A percentile compares a stretch with the other conserved stretches of the same genome.
phyloP scores from a whole-genome alignment of 2,797 vertebrate species.

The Cryptoblepharus egeriae region DNA sequence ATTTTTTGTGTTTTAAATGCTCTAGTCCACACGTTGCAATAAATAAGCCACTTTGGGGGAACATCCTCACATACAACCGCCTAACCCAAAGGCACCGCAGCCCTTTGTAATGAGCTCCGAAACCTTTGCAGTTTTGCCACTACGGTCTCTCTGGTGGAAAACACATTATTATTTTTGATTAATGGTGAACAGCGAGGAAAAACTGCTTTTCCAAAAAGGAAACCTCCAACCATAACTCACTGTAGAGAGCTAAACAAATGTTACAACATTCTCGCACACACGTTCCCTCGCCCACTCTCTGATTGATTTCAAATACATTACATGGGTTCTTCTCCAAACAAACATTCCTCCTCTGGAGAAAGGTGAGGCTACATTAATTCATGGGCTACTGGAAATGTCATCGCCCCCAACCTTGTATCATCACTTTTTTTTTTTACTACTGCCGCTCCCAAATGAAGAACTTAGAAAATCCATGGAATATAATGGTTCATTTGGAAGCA shows the following conservation, averaged over 20 bases:
- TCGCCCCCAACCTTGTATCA: background rate
- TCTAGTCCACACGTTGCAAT: background rate
- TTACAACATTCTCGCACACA: constrained; percentile 37
- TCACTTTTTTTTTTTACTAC: background rate
- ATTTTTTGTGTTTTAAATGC: background rate
- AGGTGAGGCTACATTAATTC: background rate
- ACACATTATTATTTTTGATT: constrained; percentile 59
- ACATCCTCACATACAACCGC: background rate
- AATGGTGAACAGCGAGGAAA: constrained; percentile 58
- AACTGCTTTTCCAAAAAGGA: constrained; percentile 65
- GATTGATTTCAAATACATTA: constrained; percentile 51
- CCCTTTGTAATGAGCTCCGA: background rate
- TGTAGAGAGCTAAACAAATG: constrained; percentile 61
- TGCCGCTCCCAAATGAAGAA: background rate
- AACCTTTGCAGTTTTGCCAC: constrained; percentile 21
- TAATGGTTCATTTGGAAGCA: too few species aligned
- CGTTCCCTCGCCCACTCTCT: background rate
- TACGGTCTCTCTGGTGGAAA: constrained; percentile 34
- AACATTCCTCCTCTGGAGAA: background rate
- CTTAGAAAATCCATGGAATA: background rate
- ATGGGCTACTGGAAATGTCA: background rate
- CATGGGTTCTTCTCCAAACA: background rate
- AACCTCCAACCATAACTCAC: constrained; percentile 58
- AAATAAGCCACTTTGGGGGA: background rate
- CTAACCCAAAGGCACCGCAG: background rate